Conservation (phyloP, 37 sponge, comb jelly and placozoan genomes). For the Axinella damicornis region DNA sequence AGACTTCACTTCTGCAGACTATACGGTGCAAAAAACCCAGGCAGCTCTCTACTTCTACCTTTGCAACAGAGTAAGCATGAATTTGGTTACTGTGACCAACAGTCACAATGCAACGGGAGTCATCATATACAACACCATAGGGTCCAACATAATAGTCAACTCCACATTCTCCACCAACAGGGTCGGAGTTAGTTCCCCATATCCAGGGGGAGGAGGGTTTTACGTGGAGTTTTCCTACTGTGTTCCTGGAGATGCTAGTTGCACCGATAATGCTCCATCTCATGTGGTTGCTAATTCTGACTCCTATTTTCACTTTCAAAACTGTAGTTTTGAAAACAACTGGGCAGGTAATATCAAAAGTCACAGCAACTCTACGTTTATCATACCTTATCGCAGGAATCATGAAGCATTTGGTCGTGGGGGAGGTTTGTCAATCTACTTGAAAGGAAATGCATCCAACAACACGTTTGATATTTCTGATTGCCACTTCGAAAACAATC, state of each 20-base stretch:
- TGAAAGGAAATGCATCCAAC: constrained; percentile 35
- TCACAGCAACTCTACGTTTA: neutral
- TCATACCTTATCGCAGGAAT: constrained; percentile 19
- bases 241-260: constrained; percentile 22
- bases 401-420: constrained; percentile 63
- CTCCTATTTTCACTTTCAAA: constrained; percentile 17
- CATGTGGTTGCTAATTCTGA: neutral
- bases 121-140: constrained; percentile 43
- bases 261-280: neutral
- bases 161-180: constrained; percentile 21
- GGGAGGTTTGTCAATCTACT: constrained; percentile 67
- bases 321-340: constrained; percentile 31
- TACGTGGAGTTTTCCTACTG: constrained; percentile 70
- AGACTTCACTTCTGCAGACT: neutral
- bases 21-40: neutral
- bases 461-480: constrained; percentile 23
- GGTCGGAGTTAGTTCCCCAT: neutral
- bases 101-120: constrained; percentile 38
- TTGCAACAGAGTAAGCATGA: constrained; percentile 19
- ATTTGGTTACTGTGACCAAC: constrained; percentile 7
- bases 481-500: constrained; percentile 32
- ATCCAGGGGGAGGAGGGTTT: constrained; percentile 60
- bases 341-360: neutral
- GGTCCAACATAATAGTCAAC: neutral
- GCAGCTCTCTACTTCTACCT: constrained; percentile 41